A percentile compares a stretch with the other conserved stretches of the same genome.
These are phyloP conservation scores for Rattus rattus DNA, from an alignment of 2,113 vertebrate genomes.

Conservation along the genomic window DNA sequence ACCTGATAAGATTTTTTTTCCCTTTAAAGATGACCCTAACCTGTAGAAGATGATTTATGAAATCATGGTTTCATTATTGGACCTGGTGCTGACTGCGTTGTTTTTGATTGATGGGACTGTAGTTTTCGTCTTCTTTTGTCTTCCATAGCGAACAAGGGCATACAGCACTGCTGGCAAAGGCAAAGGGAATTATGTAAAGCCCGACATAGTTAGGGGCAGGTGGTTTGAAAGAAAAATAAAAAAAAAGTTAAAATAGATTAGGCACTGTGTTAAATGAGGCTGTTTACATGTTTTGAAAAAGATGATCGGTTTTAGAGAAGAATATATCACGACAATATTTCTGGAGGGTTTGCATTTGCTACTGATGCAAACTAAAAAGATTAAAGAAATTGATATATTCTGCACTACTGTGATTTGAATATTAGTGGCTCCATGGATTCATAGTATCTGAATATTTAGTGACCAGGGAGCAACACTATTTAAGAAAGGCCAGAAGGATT, in stretches of 20 bases:
- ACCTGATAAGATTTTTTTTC: conserved; percentile 85
- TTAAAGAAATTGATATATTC: neutral
- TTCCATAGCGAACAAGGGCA: conserved; percentile 83
- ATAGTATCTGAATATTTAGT: neutral
- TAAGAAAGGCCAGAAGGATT: neutral
- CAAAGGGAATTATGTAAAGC: conserved; percentile 82
- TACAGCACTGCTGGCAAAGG: conserved; percentile 72
- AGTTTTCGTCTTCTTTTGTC: conserved; percentile 77
- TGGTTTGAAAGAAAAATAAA: conserved; percentile 33
- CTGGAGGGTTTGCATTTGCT: conserved; percentile 47
- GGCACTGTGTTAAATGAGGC: neutral
- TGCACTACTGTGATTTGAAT: neutral
- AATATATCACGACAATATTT: conserved; percentile 36
- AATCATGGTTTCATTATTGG: conserved; percentile 89
- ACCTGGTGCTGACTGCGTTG: conserved; percentile 87
- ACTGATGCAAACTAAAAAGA: conserved; percentile 46
- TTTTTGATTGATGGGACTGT: conserved; percentile 89
- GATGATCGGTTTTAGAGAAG: conserved; percentile 46
- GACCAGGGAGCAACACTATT: neutral
- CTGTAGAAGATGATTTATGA: conserved; percentile 89
- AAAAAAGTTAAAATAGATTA: conserved; percentile 50
- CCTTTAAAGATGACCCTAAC: conserved; percentile 86
- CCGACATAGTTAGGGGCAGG: conserved; percentile 44
- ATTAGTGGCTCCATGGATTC: neutral
- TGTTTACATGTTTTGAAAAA: neutral